Percentiles rank a stretch among this genome's conserved stretches.
Conservation (phyloP, 2,797 vertebrate genomes). For the Lepus townsendii region DNA sequence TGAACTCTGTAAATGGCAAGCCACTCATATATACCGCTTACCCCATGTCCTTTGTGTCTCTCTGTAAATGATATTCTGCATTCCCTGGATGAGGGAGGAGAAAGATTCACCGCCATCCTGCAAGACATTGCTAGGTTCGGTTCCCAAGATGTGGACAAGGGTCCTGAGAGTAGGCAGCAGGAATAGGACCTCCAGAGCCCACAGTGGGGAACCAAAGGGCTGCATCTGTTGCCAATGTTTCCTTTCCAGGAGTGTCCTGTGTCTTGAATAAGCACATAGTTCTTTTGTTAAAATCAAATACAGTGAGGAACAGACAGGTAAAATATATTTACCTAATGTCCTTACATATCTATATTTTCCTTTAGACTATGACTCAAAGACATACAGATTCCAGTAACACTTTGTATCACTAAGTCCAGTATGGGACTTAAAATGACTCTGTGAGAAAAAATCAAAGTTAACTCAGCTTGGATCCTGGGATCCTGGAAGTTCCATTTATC, state of each 20-base stretch:
- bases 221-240: background rate
- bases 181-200: background rate
- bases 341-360: background rate
- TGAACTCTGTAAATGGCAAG: background rate
- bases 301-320: background rate
- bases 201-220: background rate
- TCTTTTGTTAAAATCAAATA: background rate
- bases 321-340: background rate
- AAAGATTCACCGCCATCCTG: background rate
- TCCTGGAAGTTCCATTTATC: background rate
- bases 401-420: background rate
- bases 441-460: background rate
- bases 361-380: background rate
- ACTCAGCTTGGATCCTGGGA: background rate
- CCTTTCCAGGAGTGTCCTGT: background rate
- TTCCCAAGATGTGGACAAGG: background rate
- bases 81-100: background rate
- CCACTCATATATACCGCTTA: background rate
- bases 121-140: background rate
- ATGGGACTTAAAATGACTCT: background rate
- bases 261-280: background rate
- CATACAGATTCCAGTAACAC: background rate
- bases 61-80: background rate
- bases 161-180: background rate
- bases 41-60: background rate